These are phyloP conservation scores for Aptenodytes forsteri DNA, from an alignment of 2,113 vertebrate genomes.

Conservation along the genomic window DNA sequence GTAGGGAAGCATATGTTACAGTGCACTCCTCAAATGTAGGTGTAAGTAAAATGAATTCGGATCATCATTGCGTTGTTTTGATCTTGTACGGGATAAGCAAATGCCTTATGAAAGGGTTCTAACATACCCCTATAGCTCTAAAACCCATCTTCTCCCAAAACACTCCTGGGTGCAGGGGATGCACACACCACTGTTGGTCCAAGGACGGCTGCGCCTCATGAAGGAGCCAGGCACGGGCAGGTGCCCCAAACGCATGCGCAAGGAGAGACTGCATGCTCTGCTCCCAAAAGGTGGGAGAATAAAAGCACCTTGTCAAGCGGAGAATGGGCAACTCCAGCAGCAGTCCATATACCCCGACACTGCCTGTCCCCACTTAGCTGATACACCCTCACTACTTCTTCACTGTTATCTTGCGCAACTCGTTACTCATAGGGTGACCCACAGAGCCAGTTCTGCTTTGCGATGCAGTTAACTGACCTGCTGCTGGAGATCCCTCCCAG, in stretches of 20 bases:
- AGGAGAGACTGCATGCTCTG: not conserved
- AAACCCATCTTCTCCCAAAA: not conserved
- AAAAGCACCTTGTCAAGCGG: not conserved
- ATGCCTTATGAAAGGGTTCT: not conserved
- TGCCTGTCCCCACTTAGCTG: fast-evolving
- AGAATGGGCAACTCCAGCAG: not conserved
- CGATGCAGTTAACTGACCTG: fast-evolving
- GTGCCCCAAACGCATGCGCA: fast-evolving
- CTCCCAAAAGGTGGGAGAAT: not conserved
- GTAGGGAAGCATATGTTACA: not conserved
- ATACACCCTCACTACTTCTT: not conserved
- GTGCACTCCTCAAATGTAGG: not conserved
- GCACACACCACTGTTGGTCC: not conserved
- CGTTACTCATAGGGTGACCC: fast-evolving
- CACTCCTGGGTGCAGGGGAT: not conserved
- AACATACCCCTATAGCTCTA: not conserved
- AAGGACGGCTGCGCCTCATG: not conserved
- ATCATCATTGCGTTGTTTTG: not conserved
- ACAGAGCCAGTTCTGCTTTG: not conserved
- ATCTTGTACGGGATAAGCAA: not conserved
- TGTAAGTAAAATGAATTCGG: not conserved
- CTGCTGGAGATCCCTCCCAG: not conserved
- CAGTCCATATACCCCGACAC: fast-evolving
- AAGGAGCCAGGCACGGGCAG: not conserved
- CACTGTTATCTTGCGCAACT: not conserved